These are phyloP conservation scores for Mycetomoellerius zeteki DNA, from an alignment of 1,140 invertebrate species.

Conservation along the genomic window DNA sequence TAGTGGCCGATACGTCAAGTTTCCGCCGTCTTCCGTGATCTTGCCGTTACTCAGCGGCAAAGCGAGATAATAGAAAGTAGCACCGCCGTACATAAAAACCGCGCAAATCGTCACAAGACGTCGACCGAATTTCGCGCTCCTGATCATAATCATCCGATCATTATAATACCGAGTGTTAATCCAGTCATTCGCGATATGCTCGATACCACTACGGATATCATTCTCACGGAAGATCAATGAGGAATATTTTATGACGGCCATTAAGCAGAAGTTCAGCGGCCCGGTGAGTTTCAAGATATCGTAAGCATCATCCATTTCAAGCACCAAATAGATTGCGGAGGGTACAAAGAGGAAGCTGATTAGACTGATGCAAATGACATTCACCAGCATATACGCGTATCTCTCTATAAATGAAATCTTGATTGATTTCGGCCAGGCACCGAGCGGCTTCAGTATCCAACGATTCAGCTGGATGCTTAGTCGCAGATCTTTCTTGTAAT, in stretches of 20 bases:
- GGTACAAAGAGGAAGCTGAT: slow-evolving; percentile 64
- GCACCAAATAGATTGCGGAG: neutral
- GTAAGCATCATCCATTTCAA: slow-evolving; percentile 74
- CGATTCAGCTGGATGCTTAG: slow-evolving; percentile 65
- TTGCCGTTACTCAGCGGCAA: slow-evolving; percentile 49
- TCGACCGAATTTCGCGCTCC: slow-evolving; percentile 57
- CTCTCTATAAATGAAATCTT: neutral
- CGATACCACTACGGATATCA: slow-evolving; percentile 75
- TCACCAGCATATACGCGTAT: neutral
- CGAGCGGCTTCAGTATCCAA: slow-evolving; percentile 67
- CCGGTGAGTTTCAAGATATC: slow-evolving; percentile 77
- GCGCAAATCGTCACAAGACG: slow-evolving; percentile 50
- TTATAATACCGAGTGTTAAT: slow-evolving; percentile 27
- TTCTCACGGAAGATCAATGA: slow-evolving; percentile 68
- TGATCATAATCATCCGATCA: slow-evolving; percentile 62
- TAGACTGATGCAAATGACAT: slow-evolving; percentile 16
- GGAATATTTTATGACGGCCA: slow-evolving; percentile 79
- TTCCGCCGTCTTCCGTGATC: neutral
- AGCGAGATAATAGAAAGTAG: slow-evolving; percentile 57
- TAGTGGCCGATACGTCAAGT: slow-evolving; percentile 65
- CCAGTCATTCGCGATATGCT: slow-evolving; percentile 79
- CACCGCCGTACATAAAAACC: slow-evolving; percentile 64
- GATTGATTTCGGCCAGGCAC: slow-evolving; percentile 61
- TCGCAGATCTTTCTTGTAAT: slow-evolving; percentile 26
- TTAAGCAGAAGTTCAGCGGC: slow-evolving; percentile 79